Evolutionary conservation across 1,140 invertebrate genomes (phyloP), one percentile per base, ranked within the genome.

Genomic region (Saccostrea glomerata): DNA sequence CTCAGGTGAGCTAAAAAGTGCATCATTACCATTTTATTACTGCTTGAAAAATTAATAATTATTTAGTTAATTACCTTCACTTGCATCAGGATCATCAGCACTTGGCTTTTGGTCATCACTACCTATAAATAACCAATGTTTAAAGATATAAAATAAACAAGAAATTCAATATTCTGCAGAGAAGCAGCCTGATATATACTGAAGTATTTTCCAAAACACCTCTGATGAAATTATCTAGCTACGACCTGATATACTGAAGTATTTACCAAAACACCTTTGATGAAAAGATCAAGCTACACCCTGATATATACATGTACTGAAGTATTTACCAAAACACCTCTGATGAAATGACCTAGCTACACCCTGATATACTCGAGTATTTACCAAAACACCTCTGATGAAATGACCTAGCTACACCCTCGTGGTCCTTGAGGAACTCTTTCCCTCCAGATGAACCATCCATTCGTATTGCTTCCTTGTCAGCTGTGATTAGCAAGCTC

Each of bases 401-500:
- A 30, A 77, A 77, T 77, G 70, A 77, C 30, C 70, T 77, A 5
- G 70, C 70, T 11, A 77, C 70, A 77, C 7, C 23, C 25, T 77
- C 70, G 30, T 77, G 23, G 25, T 77, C 70, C 15, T 77, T 36
- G 23, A 77, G 23, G 15, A 77, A 77, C 30, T 77, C 30, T 77
- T 77, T 77, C 13, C 70, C 70, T 77, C 25, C 70, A 30, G 70
- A 77, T 77, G 70, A 77, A 12, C 70, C 70, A 36, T 77, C 70
- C 70, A 77, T 77, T 77, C 25, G 70, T 30, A 77, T 77, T 25
- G 70, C 15, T 15, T 77, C 70, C 30, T 77, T 77, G 30, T 77
- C 25, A 77, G 70, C 70, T 36, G 70, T 77, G 70, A 77, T 77
- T 3, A 77, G 25, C 25, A 77, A 30, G 15, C 70, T 77, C 30